phyloP scores from a whole-genome alignment of 2,797 vertebrate species.

The Mergus octosetaceus region DNA sequence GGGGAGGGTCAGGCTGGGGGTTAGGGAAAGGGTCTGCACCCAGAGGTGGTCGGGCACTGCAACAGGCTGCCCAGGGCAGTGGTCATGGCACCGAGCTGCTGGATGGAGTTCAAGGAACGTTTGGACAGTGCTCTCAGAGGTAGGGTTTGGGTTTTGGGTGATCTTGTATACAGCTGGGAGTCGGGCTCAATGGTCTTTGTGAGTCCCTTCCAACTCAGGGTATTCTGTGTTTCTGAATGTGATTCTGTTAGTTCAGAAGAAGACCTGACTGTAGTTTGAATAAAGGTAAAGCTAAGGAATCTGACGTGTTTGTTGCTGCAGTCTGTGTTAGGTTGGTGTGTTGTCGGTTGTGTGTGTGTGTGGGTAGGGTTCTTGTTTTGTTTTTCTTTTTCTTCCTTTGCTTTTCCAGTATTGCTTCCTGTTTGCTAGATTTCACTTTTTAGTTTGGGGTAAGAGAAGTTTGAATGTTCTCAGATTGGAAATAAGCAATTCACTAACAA shows the following conservation, averaged over 20 bases:
- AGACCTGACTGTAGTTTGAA: background rate
- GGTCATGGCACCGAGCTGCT: no score
- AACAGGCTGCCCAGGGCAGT: no score
- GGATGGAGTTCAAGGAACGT: no score
- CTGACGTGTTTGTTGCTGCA: background rate
- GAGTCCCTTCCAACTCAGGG: no score
- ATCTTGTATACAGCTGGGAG: background rate
- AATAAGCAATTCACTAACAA: background rate
- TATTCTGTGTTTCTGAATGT: background rate
- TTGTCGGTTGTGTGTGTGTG: background rate
- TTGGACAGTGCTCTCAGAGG: no score
- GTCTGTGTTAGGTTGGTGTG: no score
- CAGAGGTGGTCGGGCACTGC: no score
- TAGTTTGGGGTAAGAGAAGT: background rate
- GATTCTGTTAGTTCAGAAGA: background rate
- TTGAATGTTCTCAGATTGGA: background rate
- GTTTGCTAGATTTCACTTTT: background rate
- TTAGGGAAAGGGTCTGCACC: no score
- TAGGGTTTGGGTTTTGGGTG: no score
- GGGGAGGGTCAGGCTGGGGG: no score
- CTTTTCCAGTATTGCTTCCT: background rate
- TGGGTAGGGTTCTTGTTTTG: background rate
- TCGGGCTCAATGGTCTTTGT: background rate
- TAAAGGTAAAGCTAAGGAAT: background rate
- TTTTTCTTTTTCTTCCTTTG: background rate